phyloP scores from a whole-genome alignment of 2,888 invertebrate genomes.

The Lapara coniferarum region DNA sequence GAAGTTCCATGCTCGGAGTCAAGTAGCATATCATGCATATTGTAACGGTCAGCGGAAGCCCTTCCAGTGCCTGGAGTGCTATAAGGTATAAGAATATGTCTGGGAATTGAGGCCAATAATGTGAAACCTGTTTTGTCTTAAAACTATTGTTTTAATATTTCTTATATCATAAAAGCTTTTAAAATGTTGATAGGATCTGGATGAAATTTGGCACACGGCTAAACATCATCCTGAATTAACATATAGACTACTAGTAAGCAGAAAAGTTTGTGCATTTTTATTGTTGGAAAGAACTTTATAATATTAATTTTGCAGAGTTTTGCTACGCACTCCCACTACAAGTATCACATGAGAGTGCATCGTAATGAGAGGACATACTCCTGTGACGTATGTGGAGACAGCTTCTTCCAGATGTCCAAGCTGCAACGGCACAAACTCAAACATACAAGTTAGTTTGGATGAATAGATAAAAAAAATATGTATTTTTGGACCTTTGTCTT shows the following conservation, averaged over 20 bases:
- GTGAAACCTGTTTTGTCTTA: no score
- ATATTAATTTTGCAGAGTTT: slow-evolving; percentile 80
- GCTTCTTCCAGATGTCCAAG: slow-evolving; percentile 87
- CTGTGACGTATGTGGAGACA: slow-evolving; percentile 86
- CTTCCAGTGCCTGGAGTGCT: slow-evolving; percentile 73
- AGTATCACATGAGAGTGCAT: slow-evolving; percentile 88
- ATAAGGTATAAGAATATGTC: slow-evolving; percentile 54
- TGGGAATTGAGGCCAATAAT: neutral
- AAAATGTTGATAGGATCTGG: no score
- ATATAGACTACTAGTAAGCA: no score
- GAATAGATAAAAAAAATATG: no score
- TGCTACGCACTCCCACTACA: slow-evolving; percentile 87
- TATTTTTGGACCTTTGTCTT: no score
- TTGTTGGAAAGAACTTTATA: no score
- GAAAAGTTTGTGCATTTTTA: no score
- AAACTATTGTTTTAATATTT: no score
- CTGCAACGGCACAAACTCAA: slow-evolving; percentile 87
- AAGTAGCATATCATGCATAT: slow-evolving; percentile 86
- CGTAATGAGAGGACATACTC: slow-evolving; percentile 83
- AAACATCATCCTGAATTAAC: no score
- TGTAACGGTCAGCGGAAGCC: slow-evolving; percentile 84
- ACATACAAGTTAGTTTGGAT: slow-evolving; percentile 59
- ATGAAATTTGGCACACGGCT: no score
- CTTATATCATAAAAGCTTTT: no score
- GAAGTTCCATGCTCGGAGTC: slow-evolving; percentile 86